Evolutionary conservation across 2,888 invertebrate genomes (phyloP), one percentile per base, ranked within the genome.

Genomic region (Drosophila pegasa): DNA sequence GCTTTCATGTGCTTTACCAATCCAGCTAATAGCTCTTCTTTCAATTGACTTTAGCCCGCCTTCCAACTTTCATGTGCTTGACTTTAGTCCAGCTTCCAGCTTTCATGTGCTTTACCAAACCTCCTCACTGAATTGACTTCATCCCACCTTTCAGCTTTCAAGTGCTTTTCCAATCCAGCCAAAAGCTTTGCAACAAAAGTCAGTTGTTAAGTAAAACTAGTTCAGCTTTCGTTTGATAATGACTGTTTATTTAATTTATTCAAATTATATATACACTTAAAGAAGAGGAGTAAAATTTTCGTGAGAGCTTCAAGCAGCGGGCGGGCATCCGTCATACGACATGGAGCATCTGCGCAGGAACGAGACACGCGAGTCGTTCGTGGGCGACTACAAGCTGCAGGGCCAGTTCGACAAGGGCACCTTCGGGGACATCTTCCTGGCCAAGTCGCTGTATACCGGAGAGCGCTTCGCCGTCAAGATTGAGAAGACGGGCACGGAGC

Each of bases 401-500:
- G 95, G 98, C 89, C 98, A 98, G 94, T 98, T 99, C 93, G 98
- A 99, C 90, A 98, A 98, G 92, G 99, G 99, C 85, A 98, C 99
- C 73, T 99, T 99, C 93, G 99, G 99, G 89, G 99, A 99, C 93
- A 99, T 99, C 93, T 99, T 99, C 94, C 94, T 99, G 93, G 98
- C 97, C 91, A 97, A 96, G 83, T 97, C 97, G 93, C 96, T 97
- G 91, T 95, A 96, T 71, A 97, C 96, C 59, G 96, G 96, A 82
- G 97, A 99, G 93, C 98, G 98, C 93, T 99, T 99, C 90, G 99
- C 99, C 86, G 99, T 99, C 89, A 99, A 99, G 94, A 94, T 99
- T 94, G 99, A 99, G 96, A 98, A 98, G 93, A 96, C 97, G 91
- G 97, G 97, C 93, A 98, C 98, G 82, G 96, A 97, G 91, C 98